Base-by-base conservation (phyloP, 2,113 vertebrate species). In the Pterocles orientalis region DNA sequence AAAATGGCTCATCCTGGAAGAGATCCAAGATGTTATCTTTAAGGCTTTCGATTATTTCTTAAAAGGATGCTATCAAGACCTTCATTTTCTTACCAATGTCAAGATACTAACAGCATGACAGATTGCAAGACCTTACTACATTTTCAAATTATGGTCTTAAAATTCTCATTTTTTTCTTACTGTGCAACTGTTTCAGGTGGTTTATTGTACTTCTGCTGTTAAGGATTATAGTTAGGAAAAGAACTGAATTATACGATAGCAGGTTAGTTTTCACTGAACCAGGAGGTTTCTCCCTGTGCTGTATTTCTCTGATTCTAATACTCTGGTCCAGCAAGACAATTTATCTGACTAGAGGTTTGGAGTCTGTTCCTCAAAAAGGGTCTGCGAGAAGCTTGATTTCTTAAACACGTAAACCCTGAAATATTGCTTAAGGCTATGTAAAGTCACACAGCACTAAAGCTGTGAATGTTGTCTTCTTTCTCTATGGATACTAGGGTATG, bases 301-400 rank as follows among this genome's bases (percentile, higher is more conserved):
- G 7, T 71, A 19, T 80, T 92, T 88, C 53, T 80, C n/a, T 84
- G 36, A 26, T 77, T 73, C 19, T 45, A 48, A 21, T 34, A 26
- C 4, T 58, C 7, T 62, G 33, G 10, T 54, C 28, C 18, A 66
- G 45, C 23, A 90, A 39, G 11, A 31, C 3, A 18, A 7, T 84
- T 23, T 66, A 0, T 61, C 51, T 77, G 45, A 88, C 31, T 2
- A 73, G 41, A 82, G 5, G 5, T 60, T 56, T 66, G 33, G 14
- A 91, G 62, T 51, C 28, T 39, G 16, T 61, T 88, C 31, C 7
- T 92, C 58, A 81, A 7, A 3, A 16, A 57, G 7, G 4, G 4
- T 69, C 34, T 76, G 53, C 0, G 3, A 91, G 53, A 71, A 86
- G 21, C 18, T 79, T 29, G 0, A 0, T 45, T 36, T 85, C 29